phyloP scores from a whole-genome alignment of 2,113 vertebrate genomes.

The Ariopsis seemanni region DNA sequence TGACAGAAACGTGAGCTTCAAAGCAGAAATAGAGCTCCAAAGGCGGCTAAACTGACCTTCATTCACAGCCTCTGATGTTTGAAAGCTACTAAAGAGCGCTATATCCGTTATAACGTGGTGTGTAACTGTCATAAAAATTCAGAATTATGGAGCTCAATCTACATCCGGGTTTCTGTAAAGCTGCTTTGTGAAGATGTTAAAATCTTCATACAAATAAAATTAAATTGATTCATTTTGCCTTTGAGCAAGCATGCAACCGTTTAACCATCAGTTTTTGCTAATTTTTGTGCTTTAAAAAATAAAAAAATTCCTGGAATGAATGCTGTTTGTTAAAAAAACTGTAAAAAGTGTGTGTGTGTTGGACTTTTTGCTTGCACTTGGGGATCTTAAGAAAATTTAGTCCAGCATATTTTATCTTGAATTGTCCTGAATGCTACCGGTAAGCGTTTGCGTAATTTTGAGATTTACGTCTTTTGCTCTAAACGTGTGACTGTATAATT shows the following conservation, averaged over 20 bases:
- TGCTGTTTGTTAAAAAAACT: not conserved
- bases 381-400: not conserved
- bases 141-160: not conserved
- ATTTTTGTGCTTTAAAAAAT: not conserved
- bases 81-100: not conserved
- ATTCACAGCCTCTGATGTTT: not conserved
- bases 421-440: not conserved
- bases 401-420: not conserved
- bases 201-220: not conserved
- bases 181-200: not conserved
- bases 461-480: not conserved
- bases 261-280: not conserved
- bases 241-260: not conserved
- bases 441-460: not conserved
- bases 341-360: not conserved
- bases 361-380: not conserved
- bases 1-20: not conserved
- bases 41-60: not conserved
- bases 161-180: not conserved
- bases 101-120: not conserved
- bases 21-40: not conserved
- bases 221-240: not conserved
- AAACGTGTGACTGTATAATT: not conserved
- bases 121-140: not conserved
- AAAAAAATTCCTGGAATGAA: not conserved